A percentile compares a stretch with the other conserved stretches of the same genome.
Conservation (phyloP, 2,888 invertebrate genomes). For the Volucella zonaria region DNA sequence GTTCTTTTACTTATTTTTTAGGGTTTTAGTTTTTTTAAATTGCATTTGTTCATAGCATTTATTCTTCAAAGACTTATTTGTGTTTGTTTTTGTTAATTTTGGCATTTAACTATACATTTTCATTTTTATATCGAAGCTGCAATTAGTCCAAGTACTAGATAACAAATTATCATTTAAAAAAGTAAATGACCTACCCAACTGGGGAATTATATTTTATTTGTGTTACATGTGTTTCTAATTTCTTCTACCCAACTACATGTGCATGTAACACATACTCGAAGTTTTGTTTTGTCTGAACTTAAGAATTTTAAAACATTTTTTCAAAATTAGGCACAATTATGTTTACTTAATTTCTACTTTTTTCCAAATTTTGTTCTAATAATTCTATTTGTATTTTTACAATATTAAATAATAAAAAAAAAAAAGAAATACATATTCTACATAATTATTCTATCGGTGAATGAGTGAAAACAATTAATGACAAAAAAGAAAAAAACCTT, state of each 20-base stretch:
- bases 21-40: constrained; percentile 2
- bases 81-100: neutral
- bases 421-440: constrained; percentile 33
- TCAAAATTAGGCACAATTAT: constrained; percentile 65
- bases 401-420: neutral
- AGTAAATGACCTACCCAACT: constrained; percentile 11
- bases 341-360: constrained; percentile 54
- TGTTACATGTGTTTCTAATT: neutral
- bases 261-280: neutral
- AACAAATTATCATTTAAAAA: constrained; percentile 31
- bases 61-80: neutral
- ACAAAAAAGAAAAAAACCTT: neutral
- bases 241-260: neutral
- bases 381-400: neutral
- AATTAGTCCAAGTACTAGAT: neutral
- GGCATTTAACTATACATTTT: too few species aligned
- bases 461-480: constrained; percentile 15
- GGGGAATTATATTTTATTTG: neutral
- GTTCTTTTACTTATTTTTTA: constrained; percentile 1
- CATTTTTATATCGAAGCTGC: neutral
- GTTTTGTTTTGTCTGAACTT: neutral
- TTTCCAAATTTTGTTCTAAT: constrained; percentile 17
- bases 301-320: constrained; percentile 20
- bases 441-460: constrained; percentile 29
- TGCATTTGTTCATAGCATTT: neutral